Evolutionary conservation across 2,113 vertebrate genomes (phyloP).

Genomic region (Paraplagusia blochii): DNA sequence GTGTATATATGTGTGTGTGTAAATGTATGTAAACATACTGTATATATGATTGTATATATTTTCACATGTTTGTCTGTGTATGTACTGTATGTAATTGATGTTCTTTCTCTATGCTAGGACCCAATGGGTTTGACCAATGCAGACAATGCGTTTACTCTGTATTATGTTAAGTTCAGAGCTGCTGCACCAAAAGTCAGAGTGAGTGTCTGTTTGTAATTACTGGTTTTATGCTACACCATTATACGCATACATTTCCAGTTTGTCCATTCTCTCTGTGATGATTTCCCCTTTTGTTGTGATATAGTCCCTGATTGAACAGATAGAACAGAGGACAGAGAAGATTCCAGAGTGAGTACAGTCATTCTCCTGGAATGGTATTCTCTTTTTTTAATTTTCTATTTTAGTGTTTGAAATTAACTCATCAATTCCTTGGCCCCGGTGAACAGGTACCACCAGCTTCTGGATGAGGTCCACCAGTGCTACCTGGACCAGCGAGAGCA

Average conservation of each 20-base stretch:
- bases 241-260: neutral
- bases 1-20: no score
- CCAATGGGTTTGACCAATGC: conserved; percentile 83
- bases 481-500: conserved; percentile 93
- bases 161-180: conserved; percentile 95
- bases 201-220: conserved; percentile 58
- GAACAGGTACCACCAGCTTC: conserved; percentile 89
- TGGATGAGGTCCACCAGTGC: conserved; percentile 93
- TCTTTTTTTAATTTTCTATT: neutral
- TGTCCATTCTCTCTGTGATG: neutral
- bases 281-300: conserved; percentile 3
- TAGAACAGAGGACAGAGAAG: conserved; percentile 90
- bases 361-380: neutral
- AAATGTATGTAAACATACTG: no score
- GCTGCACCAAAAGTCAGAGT: conserved; percentile 97
- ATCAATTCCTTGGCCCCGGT: conserved; percentile 6
- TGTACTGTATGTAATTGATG: no score
- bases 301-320: conserved; percentile 94
- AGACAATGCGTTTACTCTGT: conserved; percentile 96
- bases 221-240: neutral
- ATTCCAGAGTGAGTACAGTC: conserved; percentile 89
- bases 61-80: no score
- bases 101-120: conserved; percentile 73
- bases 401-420: neutral
- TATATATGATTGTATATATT: no score